Percentiles rank a stretch among this genome's conserved stretches.
These are phyloP conservation scores for Dermatemys mawii DNA, from an alignment of 2,113 vertebrate species.

Conservation along the genomic window DNA sequence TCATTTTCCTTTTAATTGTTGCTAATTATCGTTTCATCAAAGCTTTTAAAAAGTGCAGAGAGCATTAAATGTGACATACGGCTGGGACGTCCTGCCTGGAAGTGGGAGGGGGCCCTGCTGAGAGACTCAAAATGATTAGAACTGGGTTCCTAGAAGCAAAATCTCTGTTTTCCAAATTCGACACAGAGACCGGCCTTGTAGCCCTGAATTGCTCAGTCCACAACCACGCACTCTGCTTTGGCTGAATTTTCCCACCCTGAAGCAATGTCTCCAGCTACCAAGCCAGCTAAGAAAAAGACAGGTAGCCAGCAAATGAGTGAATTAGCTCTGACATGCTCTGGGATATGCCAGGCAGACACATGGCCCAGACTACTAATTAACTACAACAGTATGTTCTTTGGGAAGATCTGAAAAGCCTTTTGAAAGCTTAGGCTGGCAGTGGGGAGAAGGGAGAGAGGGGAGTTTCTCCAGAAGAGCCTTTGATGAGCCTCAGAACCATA, in stretches of 20 bases:
- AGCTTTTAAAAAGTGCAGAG: not conserved
- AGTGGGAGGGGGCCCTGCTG: not conserved
- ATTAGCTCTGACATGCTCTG: not conserved
- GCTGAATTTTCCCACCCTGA: not conserved
- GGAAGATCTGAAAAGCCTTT: not conserved
- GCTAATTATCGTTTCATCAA: not conserved
- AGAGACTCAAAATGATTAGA: not conserved
- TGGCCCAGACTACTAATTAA: not conserved
- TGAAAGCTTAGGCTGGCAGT: not conserved
- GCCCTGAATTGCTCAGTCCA: not conserved
- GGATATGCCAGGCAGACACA: not conserved
- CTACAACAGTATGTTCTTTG: not conserved
- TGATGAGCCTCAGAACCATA: not conserved
- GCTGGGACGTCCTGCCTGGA: not conserved
- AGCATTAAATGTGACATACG: not conserved
- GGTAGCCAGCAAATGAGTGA: not conserved
- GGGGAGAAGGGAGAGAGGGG: not conserved
- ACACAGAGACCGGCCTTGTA: not conserved
- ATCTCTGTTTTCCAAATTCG: not conserved
- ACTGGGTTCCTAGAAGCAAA: not conserved
- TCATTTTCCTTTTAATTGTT: slow-evolving; percentile 2
- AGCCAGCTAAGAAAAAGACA: not conserved
- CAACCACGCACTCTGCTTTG: not conserved
- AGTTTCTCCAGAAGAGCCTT: not conserved
- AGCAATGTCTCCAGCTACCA: not conserved